phyloP scores from a whole-genome alignment of 2,888 invertebrate species.

The Apodemia duryi region DNA sequence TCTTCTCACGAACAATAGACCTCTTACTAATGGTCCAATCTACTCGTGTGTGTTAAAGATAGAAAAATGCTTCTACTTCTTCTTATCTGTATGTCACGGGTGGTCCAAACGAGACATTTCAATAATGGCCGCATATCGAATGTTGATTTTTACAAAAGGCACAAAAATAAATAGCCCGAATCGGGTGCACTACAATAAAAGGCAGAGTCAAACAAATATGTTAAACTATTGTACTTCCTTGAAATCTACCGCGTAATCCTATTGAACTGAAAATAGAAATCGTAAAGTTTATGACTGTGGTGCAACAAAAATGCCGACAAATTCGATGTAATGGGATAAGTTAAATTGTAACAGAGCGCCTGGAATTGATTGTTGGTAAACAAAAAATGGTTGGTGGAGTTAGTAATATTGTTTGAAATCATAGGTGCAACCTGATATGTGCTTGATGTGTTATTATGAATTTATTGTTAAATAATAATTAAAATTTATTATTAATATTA shows the following conservation, averaged over 20 bases:
- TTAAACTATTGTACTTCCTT: constrained; percentile 42
- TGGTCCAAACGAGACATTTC: constrained; percentile 63
- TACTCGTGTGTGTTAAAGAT: constrained; percentile 28
- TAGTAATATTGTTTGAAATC: no score
- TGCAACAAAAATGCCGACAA: constrained; percentile 41
- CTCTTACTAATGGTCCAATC: constrained; percentile 7
- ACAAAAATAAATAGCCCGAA: constrained; percentile 60
- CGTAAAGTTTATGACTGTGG: constrained; percentile 48
- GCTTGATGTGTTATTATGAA: no score
- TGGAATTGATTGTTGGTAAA: constrained; percentile 10
- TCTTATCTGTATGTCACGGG: constrained; percentile 59
- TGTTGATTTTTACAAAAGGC: constrained; percentile 47
- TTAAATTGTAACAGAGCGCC: constrained; percentile 18
- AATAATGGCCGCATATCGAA: constrained; percentile 57
- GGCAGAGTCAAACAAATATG: constrained; percentile 39
- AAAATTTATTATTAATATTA: no score
- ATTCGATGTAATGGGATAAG: constrained; percentile 26
- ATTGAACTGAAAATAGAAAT: constrained; percentile 29
- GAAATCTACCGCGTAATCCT: constrained; percentile 52
- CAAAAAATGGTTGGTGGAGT: not conserved
- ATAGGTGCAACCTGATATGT: no score
- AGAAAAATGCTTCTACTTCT: constrained; percentile 44
- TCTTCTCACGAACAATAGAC: not conserved
- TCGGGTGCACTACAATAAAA: constrained; percentile 55
- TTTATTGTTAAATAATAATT: no score